Evolutionary conservation across 2,797 vertebrate genomes (phyloP).

Genomic region (Brachyalestes nurse): DNA sequence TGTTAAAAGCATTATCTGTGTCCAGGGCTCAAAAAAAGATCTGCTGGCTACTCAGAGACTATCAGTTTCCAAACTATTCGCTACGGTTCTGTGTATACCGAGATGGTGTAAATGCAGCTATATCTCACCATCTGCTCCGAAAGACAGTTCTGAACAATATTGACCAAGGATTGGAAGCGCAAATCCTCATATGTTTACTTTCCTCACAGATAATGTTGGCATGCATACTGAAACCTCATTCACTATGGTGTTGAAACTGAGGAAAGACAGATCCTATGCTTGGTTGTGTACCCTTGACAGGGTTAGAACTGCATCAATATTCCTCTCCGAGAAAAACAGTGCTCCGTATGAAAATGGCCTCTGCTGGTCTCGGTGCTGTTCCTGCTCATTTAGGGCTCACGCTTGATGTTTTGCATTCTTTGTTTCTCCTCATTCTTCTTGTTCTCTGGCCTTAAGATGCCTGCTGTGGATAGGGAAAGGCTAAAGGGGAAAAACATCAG

Average conservation of each 20-base stretch:
- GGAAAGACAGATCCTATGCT: slow-evolving; percentile 7
- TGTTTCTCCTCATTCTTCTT: slow-evolving; percentile 32
- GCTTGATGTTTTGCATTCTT: slow-evolving; percentile 36
- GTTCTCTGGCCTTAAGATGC: slow-evolving; percentile 5
- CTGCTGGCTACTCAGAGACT: slow-evolving; percentile 21
- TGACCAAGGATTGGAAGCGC: neutral
- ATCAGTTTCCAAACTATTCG: slow-evolving; percentile 5
- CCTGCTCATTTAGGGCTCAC: slow-evolving; percentile 21
- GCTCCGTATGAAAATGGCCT: slow-evolving; percentile 18
- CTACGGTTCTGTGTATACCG: slow-evolving; percentile 2
- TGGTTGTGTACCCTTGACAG: neutral
- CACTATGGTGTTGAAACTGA: neutral
- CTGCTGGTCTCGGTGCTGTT: slow-evolving; percentile 6
- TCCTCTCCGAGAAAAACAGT: slow-evolving; percentile 23
- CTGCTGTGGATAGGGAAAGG: slow-evolving; percentile 8
- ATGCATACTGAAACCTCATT: slow-evolving; percentile 28
- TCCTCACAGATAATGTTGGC: slow-evolving; percentile 27
- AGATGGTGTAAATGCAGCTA: neutral
- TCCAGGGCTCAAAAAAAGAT: slow-evolving; percentile 23
- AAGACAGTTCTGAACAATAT: slow-evolving; percentile 24
- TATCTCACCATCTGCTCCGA: neutral
- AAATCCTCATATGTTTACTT: slow-evolving; percentile 29
- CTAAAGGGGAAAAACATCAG: neutral
- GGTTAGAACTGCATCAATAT: slow-evolving; percentile 19
- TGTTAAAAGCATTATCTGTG: slow-evolving; percentile 25